phyloP scores from a whole-genome alignment of 2,888 invertebrate genomes.

The Tetheella fluctuosa region DNA sequence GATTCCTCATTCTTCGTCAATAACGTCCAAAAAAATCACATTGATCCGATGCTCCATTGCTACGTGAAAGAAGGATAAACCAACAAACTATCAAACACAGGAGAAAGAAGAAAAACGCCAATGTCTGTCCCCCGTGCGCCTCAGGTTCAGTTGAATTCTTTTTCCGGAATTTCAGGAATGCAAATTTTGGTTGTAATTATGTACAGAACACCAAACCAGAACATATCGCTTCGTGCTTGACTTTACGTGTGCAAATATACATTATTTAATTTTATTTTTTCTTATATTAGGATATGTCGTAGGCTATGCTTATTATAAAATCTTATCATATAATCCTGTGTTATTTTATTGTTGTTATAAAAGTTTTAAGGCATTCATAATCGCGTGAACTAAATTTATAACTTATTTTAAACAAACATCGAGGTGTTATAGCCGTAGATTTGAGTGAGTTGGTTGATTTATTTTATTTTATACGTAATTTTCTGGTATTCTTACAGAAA shows the following conservation, averaged over 20 bases:
- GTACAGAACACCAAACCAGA: background rate
- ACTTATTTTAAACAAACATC: slow-evolving; percentile 3
- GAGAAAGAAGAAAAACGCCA: too few relatives aligned
- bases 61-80: too few relatives aligned
- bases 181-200: too few relatives aligned
- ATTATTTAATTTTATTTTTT: background rate
- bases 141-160: too few relatives aligned
- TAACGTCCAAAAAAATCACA: too few relatives aligned
- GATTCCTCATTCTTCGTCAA: too few relatives aligned
- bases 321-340: slow-evolving; percentile 3
- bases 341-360: slow-evolving; percentile 5
- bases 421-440: background rate
- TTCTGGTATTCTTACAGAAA: background rate
- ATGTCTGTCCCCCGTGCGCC: too few relatives aligned
- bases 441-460: background rate
- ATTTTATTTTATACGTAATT: background rate
- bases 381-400: background rate
- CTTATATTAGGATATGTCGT: background rate
- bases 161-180: too few relatives aligned
- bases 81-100: too few relatives aligned
- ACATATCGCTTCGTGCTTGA: background rate
- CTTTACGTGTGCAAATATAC: slow-evolving; percentile 1
- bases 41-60: too few relatives aligned
- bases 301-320: background rate
- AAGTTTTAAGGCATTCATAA: slow-evolving; percentile 10